Evolutionary conservation across 2,797 vertebrate genomes (phyloP), one percentile per base, ranked within the genome.

Genomic region (Dromococcyx pavoninus): DNA sequence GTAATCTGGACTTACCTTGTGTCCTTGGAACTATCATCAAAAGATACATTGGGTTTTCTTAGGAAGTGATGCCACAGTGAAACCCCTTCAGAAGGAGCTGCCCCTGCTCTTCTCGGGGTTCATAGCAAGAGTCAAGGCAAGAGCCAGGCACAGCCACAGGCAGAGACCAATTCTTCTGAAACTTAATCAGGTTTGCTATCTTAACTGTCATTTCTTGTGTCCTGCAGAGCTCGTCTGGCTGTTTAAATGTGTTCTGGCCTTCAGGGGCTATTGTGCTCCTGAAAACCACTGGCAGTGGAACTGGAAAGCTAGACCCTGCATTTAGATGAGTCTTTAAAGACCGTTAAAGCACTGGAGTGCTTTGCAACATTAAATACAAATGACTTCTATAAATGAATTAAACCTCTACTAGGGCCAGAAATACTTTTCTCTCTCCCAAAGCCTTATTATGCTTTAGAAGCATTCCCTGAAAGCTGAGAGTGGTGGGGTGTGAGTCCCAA

Each of bases 301-400:
- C 19, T 15, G 35, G 46, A 50, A 11, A 51, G 69, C 58, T 80
- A 86, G 61, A 74, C 50, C 22, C 65, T 54, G 82, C 61, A n/a
- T 87, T 92, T 77, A 57, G 73, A 92, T 89, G 72, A 65, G 58
- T 43, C 80, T 85, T 91, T 46, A 69, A 80, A 80, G 54, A 32
- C 80, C 7, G 0, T 56, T 93, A 86, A 80, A 86, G 73, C 62
- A 67, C 18, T 89, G 12, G 17, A 91, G 43, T 54, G 82, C 79
- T 92, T 93, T 78, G 73, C 70, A 81, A 41, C 25, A 33, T 86
- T 80, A 94, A 83, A 65, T 86, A 89, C 32, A 67, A 73, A 70
- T 2, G 17, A 23, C 54, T 91, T 48, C 73, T 88, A 9, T 51
- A 81, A 84, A 84, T 86, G 6, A 86, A 81, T 84, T 86, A 86